These are phyloP conservation scores for Nilaparvata lugens DNA, from an alignment of 1,140 invertebrate genomes.

Conservation along the genomic window DNA sequence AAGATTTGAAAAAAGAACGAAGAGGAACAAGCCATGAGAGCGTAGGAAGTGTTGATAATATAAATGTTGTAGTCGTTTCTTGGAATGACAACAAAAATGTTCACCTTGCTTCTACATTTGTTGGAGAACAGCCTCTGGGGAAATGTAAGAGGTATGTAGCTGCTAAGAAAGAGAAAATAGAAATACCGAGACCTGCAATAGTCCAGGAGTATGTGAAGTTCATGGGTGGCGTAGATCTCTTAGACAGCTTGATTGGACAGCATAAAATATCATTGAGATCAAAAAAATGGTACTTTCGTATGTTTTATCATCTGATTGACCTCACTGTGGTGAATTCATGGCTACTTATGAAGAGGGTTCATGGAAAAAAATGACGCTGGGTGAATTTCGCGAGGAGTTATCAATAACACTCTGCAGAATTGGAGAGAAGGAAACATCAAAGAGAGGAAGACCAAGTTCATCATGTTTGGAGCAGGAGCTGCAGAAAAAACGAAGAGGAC, in stretches of 20 bases:
- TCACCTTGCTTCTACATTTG: constrained; percentile 34
- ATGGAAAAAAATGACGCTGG: neutral
- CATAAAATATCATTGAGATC: constrained; percentile 36
- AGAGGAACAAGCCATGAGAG: constrained; percentile 18
- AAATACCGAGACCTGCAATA: constrained; percentile 36
- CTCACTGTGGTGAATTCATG: constrained; percentile 29
- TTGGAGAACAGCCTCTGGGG: constrained; percentile 31
- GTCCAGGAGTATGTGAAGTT: too few relatives aligned
- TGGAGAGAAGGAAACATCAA: neutral
- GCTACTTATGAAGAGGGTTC: constrained; percentile 16
- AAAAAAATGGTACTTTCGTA: constrained; percentile 35
- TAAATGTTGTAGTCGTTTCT: too few relatives aligned
- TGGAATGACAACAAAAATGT: constrained; percentile 35
- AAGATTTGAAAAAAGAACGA: constrained; percentile 15
- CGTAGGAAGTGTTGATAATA: constrained; percentile 11
- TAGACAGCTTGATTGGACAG: constrained; percentile 35
- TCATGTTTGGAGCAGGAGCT: neutral
- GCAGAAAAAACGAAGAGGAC: neutral
- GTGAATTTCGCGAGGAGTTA: constrained; percentile 1
- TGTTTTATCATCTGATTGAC: constrained; percentile 39
- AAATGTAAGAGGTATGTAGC: constrained; percentile 33
- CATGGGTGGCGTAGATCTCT: constrained; percentile 40
- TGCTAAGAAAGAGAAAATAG: constrained; percentile 29
- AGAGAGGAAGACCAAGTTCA: neutral
- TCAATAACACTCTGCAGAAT: neutral